Evolutionary conservation across 2,797 vertebrate genomes (phyloP), one percentile per base, ranked within the genome.

Genomic region (Tadarida brasiliensis): DNA sequence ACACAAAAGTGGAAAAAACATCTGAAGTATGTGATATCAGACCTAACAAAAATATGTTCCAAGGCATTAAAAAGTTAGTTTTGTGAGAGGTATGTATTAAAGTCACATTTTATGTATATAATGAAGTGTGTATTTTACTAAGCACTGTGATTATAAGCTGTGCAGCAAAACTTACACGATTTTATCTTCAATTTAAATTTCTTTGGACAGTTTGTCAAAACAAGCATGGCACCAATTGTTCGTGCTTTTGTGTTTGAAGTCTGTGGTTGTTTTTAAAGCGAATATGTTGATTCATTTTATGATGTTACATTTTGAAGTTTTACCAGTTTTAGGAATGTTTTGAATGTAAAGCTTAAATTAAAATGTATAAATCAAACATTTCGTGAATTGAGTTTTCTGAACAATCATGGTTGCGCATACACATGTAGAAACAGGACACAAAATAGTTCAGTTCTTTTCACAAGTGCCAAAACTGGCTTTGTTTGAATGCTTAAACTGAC

Each of bases 151-250:
- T 81, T 90, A 59, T 67, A 65, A 93, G 35, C 54, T 87, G 28
- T 80, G 30, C 24, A 59, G 26, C 15, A 89, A 54, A 92, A 84
- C n/a, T 83, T 71, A 59, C 11, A 71, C 4, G 5, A 39, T 73
- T 96, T 61, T 93, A 65, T 78, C 87, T 91, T 84, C 67, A 88
- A 30, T 85, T 87, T 86, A 91, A 83, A 57, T 71, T 87, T 83
- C 77, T 71, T 91, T 91, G n/a, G 71, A 77, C 33, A 74, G 35
- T 83, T 56, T 86, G 76, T 90, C 49, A 68, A 67, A 91, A 77
- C 5, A 87, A 93, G 65, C 33, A 74, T 84, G 54, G 5, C n/a
- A 61, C 11, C 9, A 76, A 14, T 67, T 70, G n/a, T 81, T 51
- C 59, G 11, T 85, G 54, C 67, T 35, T 94, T 74, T n/a, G 11